Base-by-base conservation (phyloP, 2,888 invertebrate genomes). In the Neuroscelio doddi region DNA sequence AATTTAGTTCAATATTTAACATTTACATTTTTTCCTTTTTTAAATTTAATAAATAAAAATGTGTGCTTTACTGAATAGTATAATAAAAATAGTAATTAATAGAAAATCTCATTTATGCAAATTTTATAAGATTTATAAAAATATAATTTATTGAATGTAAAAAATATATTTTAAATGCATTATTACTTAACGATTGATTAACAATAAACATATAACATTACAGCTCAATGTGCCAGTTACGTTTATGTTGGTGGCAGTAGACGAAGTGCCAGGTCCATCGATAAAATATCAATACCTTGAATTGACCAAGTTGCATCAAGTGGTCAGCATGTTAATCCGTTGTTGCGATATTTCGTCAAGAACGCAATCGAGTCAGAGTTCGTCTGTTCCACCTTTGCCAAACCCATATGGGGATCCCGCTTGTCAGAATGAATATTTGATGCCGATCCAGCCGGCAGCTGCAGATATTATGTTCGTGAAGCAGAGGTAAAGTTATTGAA, bases 211-310 rank as follows among this genome's bases (percentile, higher is more conserved):
- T 39, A 15, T 47, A 4, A 27, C 26, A 15, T 34, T 87, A 5
- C 85, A 94, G 91, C 87, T 97, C 77, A 94, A 95, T 86, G 94
- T 98, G 52, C 92, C 97, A 44, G 92, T 94, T 58, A 91, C 93
- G 64, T 95, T 97, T 80, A 93, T 97, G 89, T 88, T 92, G 73
- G 93, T 97, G 32, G 96, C 96, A 27, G 89, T 96, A 81, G 97
- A 97, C 77, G 97, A 97, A 80, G 94, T 95, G 0, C 93, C 95
- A 0, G 93, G 96, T 3, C 94, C 96, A 15, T 91, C 95, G 41
- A 96, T 97, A 72, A 97, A 97, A 86, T 97, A 96, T 85, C 97
- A 97, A 85, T 97, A 95, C 85, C 94, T 96, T 0, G 98, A 98
- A 85, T 88, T 97, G 38, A 93, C 94, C 42, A 97, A 97, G 86